Percentiles rank a stretch among this genome's conserved stretches.
These are phyloP conservation scores for Umimayanthus kanabou DNA, from an alignment of 92 coral and sea anemone genomes.

Conservation along the genomic window DNA sequence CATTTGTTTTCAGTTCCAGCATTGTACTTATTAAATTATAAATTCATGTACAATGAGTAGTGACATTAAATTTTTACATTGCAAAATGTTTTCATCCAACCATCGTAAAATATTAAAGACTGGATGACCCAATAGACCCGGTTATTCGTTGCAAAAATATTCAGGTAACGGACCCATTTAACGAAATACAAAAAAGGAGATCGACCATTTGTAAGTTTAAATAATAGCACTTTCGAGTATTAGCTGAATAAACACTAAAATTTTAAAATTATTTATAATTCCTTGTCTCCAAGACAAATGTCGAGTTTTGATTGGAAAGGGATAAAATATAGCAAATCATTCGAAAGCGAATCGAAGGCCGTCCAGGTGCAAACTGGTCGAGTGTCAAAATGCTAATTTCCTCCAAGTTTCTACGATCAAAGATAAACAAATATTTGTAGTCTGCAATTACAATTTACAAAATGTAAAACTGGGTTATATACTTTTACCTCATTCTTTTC, in stretches of 20 bases:
- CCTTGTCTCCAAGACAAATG: neutral
- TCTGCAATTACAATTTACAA: conserved; percentile 23
- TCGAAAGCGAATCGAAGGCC: neutral
- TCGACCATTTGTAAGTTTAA: neutral
- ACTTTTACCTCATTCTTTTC: conserved; percentile 4
- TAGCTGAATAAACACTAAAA: neutral
- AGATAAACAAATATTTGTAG: conserved; percentile 36
- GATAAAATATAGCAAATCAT: neutral
- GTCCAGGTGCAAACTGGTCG: conserved; percentile 16
- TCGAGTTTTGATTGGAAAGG: neutral
- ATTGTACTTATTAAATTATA: conserved; percentile 33
- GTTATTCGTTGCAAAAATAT: neutral
- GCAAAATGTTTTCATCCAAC: conserved; percentile 21
- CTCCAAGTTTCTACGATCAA: conserved; percentile 14
- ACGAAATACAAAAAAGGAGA: conserved; percentile 4
- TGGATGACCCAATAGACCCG: neutral
- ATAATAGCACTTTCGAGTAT: neutral
- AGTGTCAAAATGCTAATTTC: conserved; percentile 33
- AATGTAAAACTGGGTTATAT: neutral
- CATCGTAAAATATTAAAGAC: conserved; percentile 34
- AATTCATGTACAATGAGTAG: conserved; percentile 12
- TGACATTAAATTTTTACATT: conserved; percentile 35
- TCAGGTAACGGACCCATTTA: conserved; percentile 38
- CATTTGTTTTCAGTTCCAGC: conserved; percentile 5
- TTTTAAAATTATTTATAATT: neutral